Evolutionary conservation across 2,888 invertebrate genomes (phyloP), one percentile per base, ranked within the genome.

Genomic region (Lypha dubia): DNA sequence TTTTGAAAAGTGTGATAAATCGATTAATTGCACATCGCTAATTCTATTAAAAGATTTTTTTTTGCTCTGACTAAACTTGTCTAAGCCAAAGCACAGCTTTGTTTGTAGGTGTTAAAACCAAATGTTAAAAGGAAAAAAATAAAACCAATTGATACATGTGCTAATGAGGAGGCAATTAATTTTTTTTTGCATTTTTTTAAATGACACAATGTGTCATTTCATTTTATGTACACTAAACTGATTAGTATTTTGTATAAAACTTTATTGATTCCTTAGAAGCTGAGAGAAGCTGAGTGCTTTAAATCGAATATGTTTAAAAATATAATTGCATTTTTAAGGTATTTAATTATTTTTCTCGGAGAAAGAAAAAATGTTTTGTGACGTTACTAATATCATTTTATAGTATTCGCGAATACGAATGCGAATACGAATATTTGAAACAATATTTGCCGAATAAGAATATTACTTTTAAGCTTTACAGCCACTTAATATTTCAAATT

Each of bases 31-130:
- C 13, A 28, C 28, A 28, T 28, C 28, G 28, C 28, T 28, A 28
- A 67, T 67, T 67, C 5, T 49, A 67, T 22, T 13, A 8, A 38
- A 28, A 35, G 8, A 13, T 58, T 11, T 58, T 17, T n/a, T 20
- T 35, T 67, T 51, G 22, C 35, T 35, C 15, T 15, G 20, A 67
- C 22, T n/a, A 22, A 51, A 22, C 9, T 53, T 24, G n/a, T 53
- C 46, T 53, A 35, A 67, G 38, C 38, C 13, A 22, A 68, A 68
- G 38, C 53, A 11, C 22, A 68, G 38, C n/a, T 68, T 53, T 68
- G 51, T 53, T 53, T 53, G 24, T 38, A 68, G 53, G 68, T 68
- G 53, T 53, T 49, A 67, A 49, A 15, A 67, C 38, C 35, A 51
- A 53, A 38, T 41, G 8, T 6, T 28, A 46, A 65, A 46, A 7